phyloP scores from a whole-genome alignment of 2,113 vertebrate species.

The Dunckerocampus dactyliophorus region DNA sequence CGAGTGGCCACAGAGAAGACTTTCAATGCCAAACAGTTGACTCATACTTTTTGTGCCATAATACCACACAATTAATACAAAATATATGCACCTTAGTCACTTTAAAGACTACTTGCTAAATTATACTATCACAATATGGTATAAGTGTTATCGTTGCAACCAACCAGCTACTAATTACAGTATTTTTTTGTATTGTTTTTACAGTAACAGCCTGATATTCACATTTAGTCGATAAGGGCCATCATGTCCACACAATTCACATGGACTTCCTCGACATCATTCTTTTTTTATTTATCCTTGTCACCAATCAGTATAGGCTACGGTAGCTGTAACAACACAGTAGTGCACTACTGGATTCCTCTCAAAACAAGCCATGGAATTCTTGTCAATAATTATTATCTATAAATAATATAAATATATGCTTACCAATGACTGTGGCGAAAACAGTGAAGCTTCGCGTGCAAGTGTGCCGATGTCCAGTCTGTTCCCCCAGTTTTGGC shows the following conservation, averaged over 20 bases:
- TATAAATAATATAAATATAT: neutral
- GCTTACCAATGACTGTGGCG: slow-evolving; percentile 75
- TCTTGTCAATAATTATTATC: neutral
- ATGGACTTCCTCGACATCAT: too few species aligned
- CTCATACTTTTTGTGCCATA: neutral
- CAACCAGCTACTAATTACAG: slow-evolving; percentile 14
- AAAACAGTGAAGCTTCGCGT: slow-evolving; percentile 69
- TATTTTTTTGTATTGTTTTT: slow-evolving; percentile 7
- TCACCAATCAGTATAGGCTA: slow-evolving; percentile 35
- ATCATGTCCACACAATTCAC: slow-evolving; percentile 27
- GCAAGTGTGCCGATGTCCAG: slow-evolving; percentile 35
- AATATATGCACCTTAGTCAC: neutral
- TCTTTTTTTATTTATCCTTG: slow-evolving; percentile 33
- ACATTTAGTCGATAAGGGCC: slow-evolving; percentile 19
- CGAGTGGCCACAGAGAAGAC: slow-evolving; percentile 35
- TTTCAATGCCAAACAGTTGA: neutral
- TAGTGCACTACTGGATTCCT: too few species aligned
- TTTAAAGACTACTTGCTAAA: neutral
- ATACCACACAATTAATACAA: neutral
- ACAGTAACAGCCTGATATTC: slow-evolving; percentile 23
- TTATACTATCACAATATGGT: too few species aligned
- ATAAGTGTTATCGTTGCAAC: neutral
- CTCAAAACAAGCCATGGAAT: neutral
- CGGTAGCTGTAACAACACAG: neutral
- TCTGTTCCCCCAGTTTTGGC: slow-evolving; percentile 71